Evolutionary conservation across 2,797 vertebrate genomes (phyloP).

Genomic region (Orientallactaga sibirica): DNA sequence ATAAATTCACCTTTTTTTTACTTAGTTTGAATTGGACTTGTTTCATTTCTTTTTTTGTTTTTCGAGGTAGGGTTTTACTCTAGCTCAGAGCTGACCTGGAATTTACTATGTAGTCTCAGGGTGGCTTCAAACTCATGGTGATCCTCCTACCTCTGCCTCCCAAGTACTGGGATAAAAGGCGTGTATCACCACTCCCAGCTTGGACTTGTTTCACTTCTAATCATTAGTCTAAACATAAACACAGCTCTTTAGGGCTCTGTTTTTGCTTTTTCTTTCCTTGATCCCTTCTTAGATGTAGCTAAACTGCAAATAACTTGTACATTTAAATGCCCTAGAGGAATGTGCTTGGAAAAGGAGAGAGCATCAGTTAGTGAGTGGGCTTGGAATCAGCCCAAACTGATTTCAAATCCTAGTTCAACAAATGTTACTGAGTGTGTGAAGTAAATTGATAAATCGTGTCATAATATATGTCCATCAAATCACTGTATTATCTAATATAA

Average conservation of each 20-base stretch:
- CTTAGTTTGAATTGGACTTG: neutral
- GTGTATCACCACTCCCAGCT: neutral
- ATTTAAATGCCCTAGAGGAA: constrained; percentile 19
- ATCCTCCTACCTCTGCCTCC: too few species aligned
- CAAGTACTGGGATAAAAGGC: too few species aligned
- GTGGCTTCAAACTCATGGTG: too few species aligned
- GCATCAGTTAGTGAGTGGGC: neutral
- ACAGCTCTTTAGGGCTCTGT: neutral
- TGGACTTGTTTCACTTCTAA: constrained; percentile 16
- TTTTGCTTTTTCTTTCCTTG: constrained; percentile 5
- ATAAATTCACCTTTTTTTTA: constrained; percentile 43
- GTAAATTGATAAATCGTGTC: neutral
- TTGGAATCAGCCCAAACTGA: neutral
- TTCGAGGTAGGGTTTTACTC: too few species aligned
- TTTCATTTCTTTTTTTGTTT: neutral
- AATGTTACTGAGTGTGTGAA: neutral
- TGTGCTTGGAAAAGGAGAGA: neutral
- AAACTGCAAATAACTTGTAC: neutral
- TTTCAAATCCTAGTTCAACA: constrained; percentile 45
- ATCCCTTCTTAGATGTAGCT: constrained; percentile 35
- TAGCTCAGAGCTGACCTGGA: too few species aligned
- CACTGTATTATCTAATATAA: neutral
- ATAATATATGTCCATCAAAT: neutral
- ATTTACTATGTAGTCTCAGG: too few species aligned
- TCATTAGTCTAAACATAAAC: neutral